Conservation (phyloP, 1,140 invertebrate genomes). For the Brachionus paranguensis region DNA sequence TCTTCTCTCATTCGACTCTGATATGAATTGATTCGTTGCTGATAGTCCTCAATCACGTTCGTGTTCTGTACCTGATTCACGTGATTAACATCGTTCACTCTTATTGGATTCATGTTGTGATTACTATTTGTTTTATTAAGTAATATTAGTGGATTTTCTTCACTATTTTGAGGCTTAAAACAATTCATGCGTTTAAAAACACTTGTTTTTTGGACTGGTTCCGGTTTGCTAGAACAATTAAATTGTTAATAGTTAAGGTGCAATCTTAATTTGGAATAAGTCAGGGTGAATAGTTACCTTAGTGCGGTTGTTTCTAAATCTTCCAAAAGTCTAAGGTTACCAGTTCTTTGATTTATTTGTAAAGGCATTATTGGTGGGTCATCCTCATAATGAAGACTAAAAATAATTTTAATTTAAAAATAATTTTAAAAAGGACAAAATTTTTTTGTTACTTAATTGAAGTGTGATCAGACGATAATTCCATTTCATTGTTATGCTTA, state of each 20-base stretch:
- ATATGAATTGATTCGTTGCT: not conserved
- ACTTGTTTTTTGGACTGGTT: constrained; percentile 20
- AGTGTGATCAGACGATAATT: constrained; percentile 6
- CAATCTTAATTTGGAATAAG: not conserved
- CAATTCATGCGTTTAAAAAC: constrained; percentile 40
- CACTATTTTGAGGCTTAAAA: constrained; percentile 38
- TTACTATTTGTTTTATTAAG: constrained; percentile 24
- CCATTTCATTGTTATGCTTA: constrained; percentile 2
- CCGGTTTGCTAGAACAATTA: constrained; percentile 19
- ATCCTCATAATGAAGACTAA: constrained; percentile 20
- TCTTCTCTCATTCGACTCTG: not conserved
- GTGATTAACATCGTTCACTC: not conserved
- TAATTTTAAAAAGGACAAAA: not conserved
- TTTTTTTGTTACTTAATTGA: not conserved
- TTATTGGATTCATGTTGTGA: not conserved
- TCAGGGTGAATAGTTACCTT: not conserved
- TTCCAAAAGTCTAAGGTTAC: not conserved
- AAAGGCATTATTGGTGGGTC: constrained; percentile 24
- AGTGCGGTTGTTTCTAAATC: not conserved
- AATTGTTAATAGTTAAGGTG: not conserved
- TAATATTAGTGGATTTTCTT: constrained; percentile 39
- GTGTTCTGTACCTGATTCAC: not conserved
- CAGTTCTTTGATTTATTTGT: not conserved
- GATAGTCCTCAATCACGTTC: not conserved
- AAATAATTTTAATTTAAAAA: not conserved